These are phyloP conservation scores for Tetragnatha montana DNA, from an alignment of 2,888 invertebrate species.

Conservation along the genomic window DNA sequence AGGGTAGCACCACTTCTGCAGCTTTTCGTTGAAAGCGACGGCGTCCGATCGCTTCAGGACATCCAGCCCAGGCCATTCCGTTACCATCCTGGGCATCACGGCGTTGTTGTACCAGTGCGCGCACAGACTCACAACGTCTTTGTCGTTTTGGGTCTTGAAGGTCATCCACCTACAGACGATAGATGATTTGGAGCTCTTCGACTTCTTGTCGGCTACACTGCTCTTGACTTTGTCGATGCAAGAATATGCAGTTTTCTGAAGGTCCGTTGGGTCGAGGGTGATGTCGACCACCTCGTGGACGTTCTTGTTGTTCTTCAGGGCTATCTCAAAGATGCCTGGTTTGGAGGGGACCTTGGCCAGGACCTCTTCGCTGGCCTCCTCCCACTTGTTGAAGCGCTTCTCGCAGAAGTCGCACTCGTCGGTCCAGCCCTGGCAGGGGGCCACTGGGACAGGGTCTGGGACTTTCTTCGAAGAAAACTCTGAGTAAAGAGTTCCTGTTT, in stretches of 20 bases:
- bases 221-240: slow-evolving; percentile 25
- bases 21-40: slow-evolving; percentile 24
- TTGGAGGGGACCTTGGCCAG: slow-evolving; percentile 55
- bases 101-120: slow-evolving; percentile 63
- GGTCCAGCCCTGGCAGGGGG: slow-evolving; percentile 46
- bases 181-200: slow-evolving; percentile 47
- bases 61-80: slow-evolving; percentile 35
- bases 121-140: slow-evolving; percentile 46
- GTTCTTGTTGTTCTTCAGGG: slow-evolving; percentile 44
- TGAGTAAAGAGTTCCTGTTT: background rate
- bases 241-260: slow-evolving; percentile 25
- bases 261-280: slow-evolving; percentile 5
- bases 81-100: slow-evolving; percentile 27
- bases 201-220: slow-evolving; percentile 44
- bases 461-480: slow-evolving; percentile 7
- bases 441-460: slow-evolving; percentile 15
- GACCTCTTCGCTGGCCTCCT: slow-evolving; percentile 28
- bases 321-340: slow-evolving; percentile 46
- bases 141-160: slow-evolving; percentile 46
- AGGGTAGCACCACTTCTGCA: slow-evolving; percentile 56
- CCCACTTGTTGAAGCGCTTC: slow-evolving; percentile 55
- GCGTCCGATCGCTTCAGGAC: slow-evolving; percentile 23
- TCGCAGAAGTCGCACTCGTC: slow-evolving; percentile 57
- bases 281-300: slow-evolving; percentile 43
- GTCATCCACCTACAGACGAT: slow-evolving; percentile 50